These are phyloP conservation scores for Kradibia gibbosae DNA, from an alignment of 1,140 invertebrate genomes.

Conservation along the genomic window DNA sequence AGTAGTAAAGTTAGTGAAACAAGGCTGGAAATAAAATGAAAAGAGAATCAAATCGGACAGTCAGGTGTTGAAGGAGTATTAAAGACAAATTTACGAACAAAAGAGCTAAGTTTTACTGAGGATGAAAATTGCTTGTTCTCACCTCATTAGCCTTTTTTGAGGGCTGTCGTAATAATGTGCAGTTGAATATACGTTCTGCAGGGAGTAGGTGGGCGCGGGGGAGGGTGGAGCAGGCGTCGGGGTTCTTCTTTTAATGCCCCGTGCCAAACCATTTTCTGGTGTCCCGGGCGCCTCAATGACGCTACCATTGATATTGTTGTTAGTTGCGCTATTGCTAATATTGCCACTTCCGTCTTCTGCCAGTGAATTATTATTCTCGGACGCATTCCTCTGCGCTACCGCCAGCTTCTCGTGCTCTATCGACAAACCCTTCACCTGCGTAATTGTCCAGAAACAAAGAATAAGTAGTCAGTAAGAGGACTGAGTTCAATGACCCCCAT, in stretches of 20 bases:
- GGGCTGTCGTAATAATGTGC: constrained; percentile 69
- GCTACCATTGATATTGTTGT: constrained; percentile 49
- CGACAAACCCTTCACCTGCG: constrained; percentile 83
- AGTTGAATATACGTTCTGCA: constrained; percentile 63
- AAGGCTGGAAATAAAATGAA: too few species aligned
- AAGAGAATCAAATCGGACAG: neutral
- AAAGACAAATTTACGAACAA: neutral
- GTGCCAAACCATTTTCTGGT: constrained; percentile 43
- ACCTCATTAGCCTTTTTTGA: constrained; percentile 70
- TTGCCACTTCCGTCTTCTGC: constrained; percentile 59
- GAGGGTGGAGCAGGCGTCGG: constrained; percentile 72
- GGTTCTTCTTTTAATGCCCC: constrained; percentile 63
- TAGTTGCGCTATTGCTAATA: constrained; percentile 36
- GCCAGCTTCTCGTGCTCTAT: constrained; percentile 84
- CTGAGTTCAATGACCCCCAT: constrained; percentile 24
- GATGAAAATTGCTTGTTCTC: neutral
- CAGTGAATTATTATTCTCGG: constrained; percentile 67
- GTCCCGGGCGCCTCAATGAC: constrained; percentile 32
- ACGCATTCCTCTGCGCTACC: constrained; percentile 77
- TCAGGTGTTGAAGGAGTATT: neutral
- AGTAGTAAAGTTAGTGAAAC: too few species aligned
- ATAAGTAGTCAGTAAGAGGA: neutral
- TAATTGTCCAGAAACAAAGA: constrained; percentile 22
- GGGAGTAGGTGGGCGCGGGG: constrained; percentile 66
- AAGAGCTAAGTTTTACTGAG: neutral